Conservation (phyloP, 2,797 vertebrate species). For the Bovichtus diacanthus region DNA sequence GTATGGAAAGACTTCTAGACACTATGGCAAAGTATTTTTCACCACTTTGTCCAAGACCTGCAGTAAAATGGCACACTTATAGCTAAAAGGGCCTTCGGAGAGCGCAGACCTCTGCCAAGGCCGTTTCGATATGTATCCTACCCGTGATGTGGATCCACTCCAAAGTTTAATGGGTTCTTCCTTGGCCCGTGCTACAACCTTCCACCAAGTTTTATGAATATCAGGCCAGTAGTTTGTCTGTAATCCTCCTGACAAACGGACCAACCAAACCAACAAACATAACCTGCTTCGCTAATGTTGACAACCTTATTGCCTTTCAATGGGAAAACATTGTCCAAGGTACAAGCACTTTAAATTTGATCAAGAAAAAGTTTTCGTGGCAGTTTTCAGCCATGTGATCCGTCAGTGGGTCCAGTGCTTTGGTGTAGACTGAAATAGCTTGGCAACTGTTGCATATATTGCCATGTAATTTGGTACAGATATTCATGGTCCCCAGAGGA, state of each 20-base stretch:
- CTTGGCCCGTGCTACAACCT: too few species aligned
- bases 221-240: too few species aligned
- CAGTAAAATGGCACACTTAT: not conserved
- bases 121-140: too few species aligned
- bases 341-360: not conserved
- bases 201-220: too few species aligned
- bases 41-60: not conserved
- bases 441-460: not conserved
- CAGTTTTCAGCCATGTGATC: not conserved
- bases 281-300: not conserved
- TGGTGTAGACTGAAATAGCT: not conserved
- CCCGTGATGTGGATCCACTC: too few species aligned
- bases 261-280: too few species aligned
- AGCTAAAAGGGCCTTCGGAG: not conserved
- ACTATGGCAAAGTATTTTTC: not conserved
- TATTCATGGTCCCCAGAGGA: not conserved
- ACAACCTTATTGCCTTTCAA: not conserved
- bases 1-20: too few species aligned
- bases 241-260: too few species aligned
- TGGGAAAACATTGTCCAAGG: not conserved
- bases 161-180: too few species aligned
- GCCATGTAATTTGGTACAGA: not conserved
- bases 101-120: too few species aligned
- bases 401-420: not conserved
- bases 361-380: not conserved